Evolutionary conservation across 1,140 invertebrate species (phyloP), one percentile per base, ranked within the genome.

Genomic region (Drosophila watanabei): DNA sequence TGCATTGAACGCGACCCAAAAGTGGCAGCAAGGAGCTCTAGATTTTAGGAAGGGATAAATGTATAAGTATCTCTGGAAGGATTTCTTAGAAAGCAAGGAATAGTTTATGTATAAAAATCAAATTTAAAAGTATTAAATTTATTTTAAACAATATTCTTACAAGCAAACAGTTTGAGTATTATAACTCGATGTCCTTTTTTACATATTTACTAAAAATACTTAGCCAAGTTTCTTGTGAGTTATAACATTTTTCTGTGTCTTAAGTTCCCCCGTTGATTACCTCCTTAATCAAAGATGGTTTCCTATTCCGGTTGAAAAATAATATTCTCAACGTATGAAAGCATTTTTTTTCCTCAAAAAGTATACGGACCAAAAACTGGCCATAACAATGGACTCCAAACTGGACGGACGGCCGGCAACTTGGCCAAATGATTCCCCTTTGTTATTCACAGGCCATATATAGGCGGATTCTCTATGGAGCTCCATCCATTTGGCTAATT

Each of bases 401-500:
- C 32, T 14, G 24, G 24, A 24, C 24, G 24, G 24, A 24, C 24
- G 24, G 18, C 24, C 56, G 13, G 28, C 28, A 49, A 37, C 65
- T 37, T 46, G 49, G 46, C 28, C 48, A 52, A 68, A 46, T 69
- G 49, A 78, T 76, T 68, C 41, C 35, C 39, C 60, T 43, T 71
- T 71, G 68, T 71, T 71, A 71, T 71, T 56, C 68, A 69, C 49
- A 32, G 68, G 49, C 68, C 68, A 56, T 68, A 71, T 56, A 56
- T 28, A 56, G 51, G n/a, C 33, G 33, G 20, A 33, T 16, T 56
- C 35, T 56, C 54, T 56, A 39, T 56, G 54, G 63, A 56, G 46
- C 45, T 76, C 79, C 71, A 71, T 56, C 86, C 75, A 85, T 89
- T 90, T 90, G 86, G 79, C 86, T 90, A 90, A 89, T 89, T 89